Conservation (phyloP, 92 coral and sea anemone species). For the Actinernus sp. region DNA sequence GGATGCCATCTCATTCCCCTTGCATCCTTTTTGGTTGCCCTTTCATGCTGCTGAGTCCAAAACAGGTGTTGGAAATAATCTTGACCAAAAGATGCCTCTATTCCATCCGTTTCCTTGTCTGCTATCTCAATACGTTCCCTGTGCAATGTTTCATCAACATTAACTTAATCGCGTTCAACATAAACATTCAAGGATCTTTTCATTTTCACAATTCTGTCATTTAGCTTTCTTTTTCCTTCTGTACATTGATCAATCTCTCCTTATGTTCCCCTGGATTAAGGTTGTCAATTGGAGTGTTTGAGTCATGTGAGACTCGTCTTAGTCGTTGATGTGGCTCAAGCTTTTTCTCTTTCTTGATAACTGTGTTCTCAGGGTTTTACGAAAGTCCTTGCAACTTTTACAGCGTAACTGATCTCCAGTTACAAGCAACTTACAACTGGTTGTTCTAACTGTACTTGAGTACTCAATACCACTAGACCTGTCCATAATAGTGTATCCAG, state of each 20-base stretch:
- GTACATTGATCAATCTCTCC: background rate
- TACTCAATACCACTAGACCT: background rate
- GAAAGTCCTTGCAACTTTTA: background rate
- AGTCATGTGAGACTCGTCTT: background rate
- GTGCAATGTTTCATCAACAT: background rate
- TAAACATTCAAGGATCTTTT: background rate
- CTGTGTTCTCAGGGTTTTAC: background rate
- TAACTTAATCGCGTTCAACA: background rate
- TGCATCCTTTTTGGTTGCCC: background rate
- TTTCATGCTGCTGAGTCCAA: slow-evolving; percentile 18
- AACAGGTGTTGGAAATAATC: slow-evolving; percentile 3
- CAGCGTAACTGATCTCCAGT: background rate
- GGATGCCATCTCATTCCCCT: slow-evolving; percentile 36
- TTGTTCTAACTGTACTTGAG: background rate
- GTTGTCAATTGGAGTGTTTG: background rate
- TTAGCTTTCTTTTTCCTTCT: slow-evolving; percentile 1
- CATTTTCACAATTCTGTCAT: background rate
- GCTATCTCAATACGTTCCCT: too few species aligned
- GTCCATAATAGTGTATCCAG: background rate
- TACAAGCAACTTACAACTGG: background rate
- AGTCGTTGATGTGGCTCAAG: background rate
- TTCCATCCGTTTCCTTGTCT: background rate
- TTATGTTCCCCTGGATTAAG: too few species aligned
- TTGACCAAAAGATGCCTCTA: background rate
- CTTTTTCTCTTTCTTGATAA: background rate